phyloP scores from a whole-genome alignment of 37 sponge, comb jelly and placozoan genomes.

The Halisarca cf. caerulea region DNA sequence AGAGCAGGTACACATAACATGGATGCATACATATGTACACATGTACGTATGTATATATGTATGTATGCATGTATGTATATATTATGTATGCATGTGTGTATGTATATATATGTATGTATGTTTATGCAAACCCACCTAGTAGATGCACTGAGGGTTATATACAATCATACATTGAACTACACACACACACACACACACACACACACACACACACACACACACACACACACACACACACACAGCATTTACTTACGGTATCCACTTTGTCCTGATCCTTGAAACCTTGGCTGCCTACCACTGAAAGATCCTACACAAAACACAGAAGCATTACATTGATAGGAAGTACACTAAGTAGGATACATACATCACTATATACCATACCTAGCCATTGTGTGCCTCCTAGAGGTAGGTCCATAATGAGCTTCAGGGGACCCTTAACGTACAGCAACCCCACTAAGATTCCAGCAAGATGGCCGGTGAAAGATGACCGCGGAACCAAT shows the following conservation, averaged over 20 bases:
- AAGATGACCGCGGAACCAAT: slow-evolving; percentile 90
- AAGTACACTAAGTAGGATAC: too few relatives aligned
- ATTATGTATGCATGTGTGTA: background rate
- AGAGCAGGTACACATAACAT: too few relatives aligned
- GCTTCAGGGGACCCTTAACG: slow-evolving; percentile 70
- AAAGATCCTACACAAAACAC: too few relatives aligned
- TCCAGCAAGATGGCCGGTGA: slow-evolving; percentile 97
- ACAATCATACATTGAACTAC: background rate
- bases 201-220: too few relatives aligned
- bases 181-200: too few relatives aligned
- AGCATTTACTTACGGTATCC: slow-evolving; percentile 1
- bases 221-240: too few relatives aligned
- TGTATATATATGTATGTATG: background rate
- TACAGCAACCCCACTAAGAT: slow-evolving; percentile 89
- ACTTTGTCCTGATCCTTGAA: background rate
- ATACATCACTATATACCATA: too few relatives aligned
- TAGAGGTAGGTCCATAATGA: slow-evolving; percentile 53
- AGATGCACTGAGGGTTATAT: too few relatives aligned
- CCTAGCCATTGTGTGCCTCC: too few relatives aligned
- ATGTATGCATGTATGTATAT: background rate
- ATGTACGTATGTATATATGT: background rate
- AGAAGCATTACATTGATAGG: too few relatives aligned
- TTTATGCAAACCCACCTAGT: background rate
- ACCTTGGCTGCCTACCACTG: background rate
- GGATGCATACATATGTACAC: too few relatives aligned